phyloP scores from a whole-genome alignment of 2,797 vertebrate species.

The Gambusia yucatana region DNA sequence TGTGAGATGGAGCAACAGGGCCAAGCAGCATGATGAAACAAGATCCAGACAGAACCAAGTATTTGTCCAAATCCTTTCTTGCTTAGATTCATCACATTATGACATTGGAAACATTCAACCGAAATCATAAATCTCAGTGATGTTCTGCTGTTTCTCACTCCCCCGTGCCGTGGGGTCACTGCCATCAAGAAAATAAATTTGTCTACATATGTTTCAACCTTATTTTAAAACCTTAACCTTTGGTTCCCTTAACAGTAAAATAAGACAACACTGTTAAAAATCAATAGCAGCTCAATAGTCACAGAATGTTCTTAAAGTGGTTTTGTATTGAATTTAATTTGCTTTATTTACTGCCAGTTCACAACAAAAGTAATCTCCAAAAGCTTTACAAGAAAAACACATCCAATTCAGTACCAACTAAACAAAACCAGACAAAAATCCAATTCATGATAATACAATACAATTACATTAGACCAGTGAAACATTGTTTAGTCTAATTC shows the following conservation, averaged over 20 bases:
- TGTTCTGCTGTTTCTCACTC: slow-evolving; percentile 21
- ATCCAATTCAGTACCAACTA: neutral
- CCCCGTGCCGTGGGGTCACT: neutral
- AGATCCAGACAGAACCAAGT: slow-evolving; percentile 55
- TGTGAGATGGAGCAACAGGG: slow-evolving; percentile 50
- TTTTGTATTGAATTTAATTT: neutral
- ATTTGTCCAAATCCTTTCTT: slow-evolving; percentile 60
- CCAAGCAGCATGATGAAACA: slow-evolving; percentile 44
- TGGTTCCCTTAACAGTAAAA: neutral
- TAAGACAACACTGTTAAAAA: neutral
- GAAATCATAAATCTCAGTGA: slow-evolving; percentile 42
- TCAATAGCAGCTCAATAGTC: neutral
- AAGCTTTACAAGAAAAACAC: neutral
- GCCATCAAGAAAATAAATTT: neutral
- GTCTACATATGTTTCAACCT: neutral
- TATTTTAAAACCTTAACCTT: neutral
- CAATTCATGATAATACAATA: neutral
- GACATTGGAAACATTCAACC: slow-evolving; percentile 29
- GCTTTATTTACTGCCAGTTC: neutral
- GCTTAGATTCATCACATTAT: slow-evolving; percentile 54
- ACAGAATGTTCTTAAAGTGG: neutral
- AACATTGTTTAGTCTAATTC: neutral
- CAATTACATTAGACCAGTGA: neutral
- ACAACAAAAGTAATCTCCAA: neutral
- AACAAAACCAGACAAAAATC: neutral